phyloP scores from a whole-genome alignment of 92 coral and sea anemone genomes.

The Meandrina meandrites region DNA sequence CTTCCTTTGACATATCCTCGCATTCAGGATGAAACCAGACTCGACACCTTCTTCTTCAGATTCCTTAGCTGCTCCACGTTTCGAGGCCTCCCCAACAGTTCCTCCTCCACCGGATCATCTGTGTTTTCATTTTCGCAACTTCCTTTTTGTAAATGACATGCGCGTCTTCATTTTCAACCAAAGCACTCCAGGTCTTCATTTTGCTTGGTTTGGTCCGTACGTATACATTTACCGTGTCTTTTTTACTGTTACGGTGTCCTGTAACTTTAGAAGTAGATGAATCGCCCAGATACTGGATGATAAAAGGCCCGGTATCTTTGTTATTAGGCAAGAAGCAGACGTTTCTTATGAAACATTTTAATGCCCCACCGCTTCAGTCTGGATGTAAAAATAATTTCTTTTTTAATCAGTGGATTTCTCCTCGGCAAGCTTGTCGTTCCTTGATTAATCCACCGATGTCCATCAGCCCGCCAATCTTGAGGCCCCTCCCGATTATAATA shows the following conservation, averaged over 20 bases:
- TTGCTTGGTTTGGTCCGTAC: not conserved
- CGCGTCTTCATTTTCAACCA: not conserved
- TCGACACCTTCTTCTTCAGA: not conserved
- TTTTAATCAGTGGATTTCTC: no score
- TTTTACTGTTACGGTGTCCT: not conserved
- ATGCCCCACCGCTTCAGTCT: slow-evolving; percentile 16
- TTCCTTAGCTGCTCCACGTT: slow-evolving; percentile 1
- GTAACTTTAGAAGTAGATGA: no score
- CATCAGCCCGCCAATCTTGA: no score
- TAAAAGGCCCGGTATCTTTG: no score
- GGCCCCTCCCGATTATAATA: no score
- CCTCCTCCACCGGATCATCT: not conserved
- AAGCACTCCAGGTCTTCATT: not conserved
- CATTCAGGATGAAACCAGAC: no score
- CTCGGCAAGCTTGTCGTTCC: no score
- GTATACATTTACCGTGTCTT: not conserved
- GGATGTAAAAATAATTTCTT: not conserved
- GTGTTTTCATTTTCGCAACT: not conserved
- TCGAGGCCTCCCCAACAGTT: not conserved
- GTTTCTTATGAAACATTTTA: not conserved
- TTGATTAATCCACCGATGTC: no score
- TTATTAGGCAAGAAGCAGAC: slow-evolving; percentile 4
- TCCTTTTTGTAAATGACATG: not conserved
- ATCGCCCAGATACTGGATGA: no score
- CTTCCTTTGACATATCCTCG: no score